A percentile compares a stretch with the other conserved stretches of the same genome.
phyloP scores from a whole-genome alignment of 2,888 invertebrate species.

The Latrodectus hesperus region DNA sequence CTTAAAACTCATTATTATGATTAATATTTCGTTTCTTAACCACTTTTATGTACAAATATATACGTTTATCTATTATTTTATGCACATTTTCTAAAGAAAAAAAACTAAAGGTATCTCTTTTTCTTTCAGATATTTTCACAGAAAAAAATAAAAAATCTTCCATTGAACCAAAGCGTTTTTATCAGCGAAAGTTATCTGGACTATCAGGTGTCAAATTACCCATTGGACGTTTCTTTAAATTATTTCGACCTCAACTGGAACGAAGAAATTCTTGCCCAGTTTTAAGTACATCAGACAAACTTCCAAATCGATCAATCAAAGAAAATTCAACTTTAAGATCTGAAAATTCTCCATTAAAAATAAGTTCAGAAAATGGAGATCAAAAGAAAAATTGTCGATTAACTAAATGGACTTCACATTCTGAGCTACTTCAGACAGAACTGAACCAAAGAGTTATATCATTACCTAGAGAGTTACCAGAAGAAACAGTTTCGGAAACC shows the following conservation, averaged over 20 bases:
- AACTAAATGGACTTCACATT: slow-evolving; percentile 63
- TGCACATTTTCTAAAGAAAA: too few species aligned
- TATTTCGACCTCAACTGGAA: slow-evolving; percentile 46
- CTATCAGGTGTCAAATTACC: slow-evolving; percentile 44
- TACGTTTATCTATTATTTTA: background rate
- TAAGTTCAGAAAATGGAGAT: slow-evolving; percentile 5
- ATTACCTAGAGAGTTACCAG: background rate
- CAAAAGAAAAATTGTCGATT: slow-evolving; percentile 34
- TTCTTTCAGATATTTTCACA: slow-evolving; percentile 43
- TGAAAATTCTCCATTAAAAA: background rate
- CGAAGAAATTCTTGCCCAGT: slow-evolving; percentile 61
- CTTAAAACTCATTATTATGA: too few species aligned
- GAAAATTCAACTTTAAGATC: background rate
- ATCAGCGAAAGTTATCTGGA: slow-evolving; percentile 56
- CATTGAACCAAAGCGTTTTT: slow-evolving; percentile 58
- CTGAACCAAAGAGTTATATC: background rate
- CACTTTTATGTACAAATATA: too few species aligned
- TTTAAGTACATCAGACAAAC: slow-evolving; percentile 36
- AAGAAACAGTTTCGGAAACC: background rate
- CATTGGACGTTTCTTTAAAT: slow-evolving; percentile 46
- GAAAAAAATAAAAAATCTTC: slow-evolving; percentile 54
- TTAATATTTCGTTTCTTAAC: too few species aligned
- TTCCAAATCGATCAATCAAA: background rate
- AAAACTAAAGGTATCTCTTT: background rate
- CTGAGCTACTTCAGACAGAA: slow-evolving; percentile 38